Percentiles rank a stretch among this genome's conserved stretches.
These are phyloP conservation scores for Panthera tigris DNA, from an alignment of 2,113 vertebrate genomes.

Conservation along the genomic window DNA sequence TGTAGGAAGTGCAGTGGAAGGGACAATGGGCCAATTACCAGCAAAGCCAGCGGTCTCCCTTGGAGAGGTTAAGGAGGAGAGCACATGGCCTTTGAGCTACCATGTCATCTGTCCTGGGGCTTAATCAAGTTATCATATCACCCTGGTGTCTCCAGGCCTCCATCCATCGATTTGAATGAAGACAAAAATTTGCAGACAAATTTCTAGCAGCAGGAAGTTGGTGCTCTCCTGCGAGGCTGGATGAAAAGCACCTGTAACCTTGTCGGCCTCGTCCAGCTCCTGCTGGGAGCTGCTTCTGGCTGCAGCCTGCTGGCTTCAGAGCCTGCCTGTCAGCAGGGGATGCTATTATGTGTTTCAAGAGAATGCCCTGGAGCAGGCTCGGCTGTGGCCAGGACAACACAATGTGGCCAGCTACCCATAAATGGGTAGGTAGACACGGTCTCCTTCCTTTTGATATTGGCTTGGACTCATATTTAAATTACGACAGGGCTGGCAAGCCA, in stretches of 20 bases:
- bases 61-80: constrained; percentile 87
- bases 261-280: constrained; percentile 80
- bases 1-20: neutral
- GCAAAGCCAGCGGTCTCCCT: constrained; percentile 77
- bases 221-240: constrained; percentile 85
- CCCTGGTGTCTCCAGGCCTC: constrained; percentile 46
- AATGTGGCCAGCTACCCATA: constrained; percentile 72
- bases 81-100: constrained; percentile 63
- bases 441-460: neutral
- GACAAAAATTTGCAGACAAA: constrained; percentile 86
- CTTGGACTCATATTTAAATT: neutral
- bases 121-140: constrained; percentile 82
- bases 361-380: neutral
- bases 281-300: constrained; percentile 80
- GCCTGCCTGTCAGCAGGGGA: neutral
- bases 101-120: constrained; percentile 64
- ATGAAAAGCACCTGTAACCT: constrained; percentile 91
- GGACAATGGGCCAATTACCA: constrained; percentile 76
- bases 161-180: constrained; percentile 80
- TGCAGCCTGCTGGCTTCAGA: constrained; percentile 66
- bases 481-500: neutral
- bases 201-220: constrained; percentile 85
- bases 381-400: constrained; percentile 46
- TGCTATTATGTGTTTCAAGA: constrained; percentile 50
- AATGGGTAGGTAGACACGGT: constrained; percentile 38